A percentile compares a stretch with the other conserved stretches of the same genome.
Evolutionary conservation across 2,888 invertebrate species (phyloP).

Genomic region (Ennomos fuscantarius): DNA sequence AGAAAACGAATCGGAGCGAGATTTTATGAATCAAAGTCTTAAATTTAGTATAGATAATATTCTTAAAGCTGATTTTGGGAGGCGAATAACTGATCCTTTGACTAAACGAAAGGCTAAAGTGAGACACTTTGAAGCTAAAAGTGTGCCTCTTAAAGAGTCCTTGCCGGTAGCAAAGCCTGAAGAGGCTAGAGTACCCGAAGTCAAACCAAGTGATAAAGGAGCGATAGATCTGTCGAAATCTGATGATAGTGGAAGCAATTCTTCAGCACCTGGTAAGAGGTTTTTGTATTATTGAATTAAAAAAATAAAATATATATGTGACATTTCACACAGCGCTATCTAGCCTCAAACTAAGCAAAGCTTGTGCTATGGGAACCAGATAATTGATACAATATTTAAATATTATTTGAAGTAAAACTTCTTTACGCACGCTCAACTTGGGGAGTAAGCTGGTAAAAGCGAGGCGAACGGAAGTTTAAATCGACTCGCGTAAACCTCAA

Average conservation of each 20-base stretch:
- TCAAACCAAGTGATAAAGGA: slow-evolving; percentile 70
- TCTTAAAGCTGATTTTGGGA: slow-evolving; percentile 93
- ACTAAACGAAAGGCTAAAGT: slow-evolving; percentile 83
- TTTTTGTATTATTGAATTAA: slow-evolving; percentile 39
- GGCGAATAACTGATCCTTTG: slow-evolving; percentile 88
- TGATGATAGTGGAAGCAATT: slow-evolving; percentile 75
- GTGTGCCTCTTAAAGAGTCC: slow-evolving; percentile 63
- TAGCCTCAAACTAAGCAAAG: too few relatives aligned
- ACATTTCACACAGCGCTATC: too few relatives aligned
- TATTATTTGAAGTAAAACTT: too few relatives aligned
- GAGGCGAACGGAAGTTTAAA: too few relatives aligned
- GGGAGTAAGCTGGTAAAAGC: too few relatives aligned
- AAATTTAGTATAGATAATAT: slow-evolving; percentile 96
- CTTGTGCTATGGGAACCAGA: too few relatives aligned
- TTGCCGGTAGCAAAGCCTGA: slow-evolving; percentile 56
- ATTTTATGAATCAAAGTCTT: slow-evolving; percentile 84
- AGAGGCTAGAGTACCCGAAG: slow-evolving; percentile 73
- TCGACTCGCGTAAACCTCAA: too few relatives aligned
- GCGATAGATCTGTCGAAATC: slow-evolving; percentile 78
- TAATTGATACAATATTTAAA: too few relatives aligned
- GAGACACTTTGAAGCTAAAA: slow-evolving; percentile 61
- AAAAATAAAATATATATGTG: too few relatives aligned
- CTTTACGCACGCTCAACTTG: too few relatives aligned
- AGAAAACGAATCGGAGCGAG: slow-evolving; percentile 69
- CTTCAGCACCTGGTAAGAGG: slow-evolving; percentile 78